Conservation (phyloP, 1,140 invertebrate species). For the Contarinia nasturtii region DNA sequence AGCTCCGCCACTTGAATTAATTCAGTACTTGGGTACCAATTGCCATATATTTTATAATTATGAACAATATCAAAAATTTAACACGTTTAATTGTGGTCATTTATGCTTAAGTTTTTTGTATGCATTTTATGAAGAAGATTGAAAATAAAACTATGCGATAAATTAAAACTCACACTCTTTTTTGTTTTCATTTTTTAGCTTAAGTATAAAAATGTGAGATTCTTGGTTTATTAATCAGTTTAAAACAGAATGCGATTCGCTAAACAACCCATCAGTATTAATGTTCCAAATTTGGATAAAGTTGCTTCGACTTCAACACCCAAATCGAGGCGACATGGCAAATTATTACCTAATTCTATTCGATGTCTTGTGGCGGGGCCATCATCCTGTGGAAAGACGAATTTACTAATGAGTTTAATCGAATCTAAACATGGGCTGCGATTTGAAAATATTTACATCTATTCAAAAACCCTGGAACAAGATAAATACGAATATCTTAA, state of each 20-base stretch:
- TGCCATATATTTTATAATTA: not conserved
- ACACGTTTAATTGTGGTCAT: not conserved
- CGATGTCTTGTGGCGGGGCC: slow-evolving; percentile 12
- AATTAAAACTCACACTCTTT: too few species aligned
- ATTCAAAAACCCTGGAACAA: slow-evolving; percentile 14
- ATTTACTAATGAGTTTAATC: slow-evolving; percentile 15
- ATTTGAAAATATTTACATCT: slow-evolving; percentile 19
- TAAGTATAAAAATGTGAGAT: too few species aligned
- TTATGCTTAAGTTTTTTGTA: not conserved
- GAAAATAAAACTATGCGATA: too few species aligned
- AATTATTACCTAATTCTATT: slow-evolving; percentile 13
- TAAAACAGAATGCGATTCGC: too few species aligned
- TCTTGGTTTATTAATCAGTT: too few species aligned
- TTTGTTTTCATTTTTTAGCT: too few species aligned
- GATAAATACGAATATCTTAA: slow-evolving; percentile 13
- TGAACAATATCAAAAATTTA: not conserved
- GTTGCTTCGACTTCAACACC: too few species aligned
- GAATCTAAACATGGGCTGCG: slow-evolving; percentile 15
- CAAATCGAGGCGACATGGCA: slow-evolving; percentile 6
- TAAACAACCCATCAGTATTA: too few species aligned
- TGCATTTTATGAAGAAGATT: not conserved
- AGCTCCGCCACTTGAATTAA: not conserved
- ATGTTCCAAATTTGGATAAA: too few species aligned
- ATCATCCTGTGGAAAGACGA: slow-evolving; percentile 18
- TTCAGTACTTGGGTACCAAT: not conserved